Conservation (phyloP, 2,797 vertebrate genomes). For the Bovichtus diacanthus region DNA sequence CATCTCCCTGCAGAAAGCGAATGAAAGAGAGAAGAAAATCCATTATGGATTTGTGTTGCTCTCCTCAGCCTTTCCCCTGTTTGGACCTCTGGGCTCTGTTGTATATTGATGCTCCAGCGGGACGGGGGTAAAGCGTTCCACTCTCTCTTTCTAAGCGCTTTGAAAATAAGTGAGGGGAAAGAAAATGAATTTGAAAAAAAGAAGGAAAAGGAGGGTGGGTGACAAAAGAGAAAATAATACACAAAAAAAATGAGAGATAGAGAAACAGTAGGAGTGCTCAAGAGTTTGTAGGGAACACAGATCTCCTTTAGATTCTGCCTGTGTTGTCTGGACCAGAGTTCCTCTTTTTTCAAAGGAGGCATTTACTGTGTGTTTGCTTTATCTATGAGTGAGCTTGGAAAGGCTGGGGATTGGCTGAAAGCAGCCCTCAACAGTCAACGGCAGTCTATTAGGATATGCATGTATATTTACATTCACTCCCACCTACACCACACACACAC, state of each 20-base stretch:
- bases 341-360: constrained; percentile 31
- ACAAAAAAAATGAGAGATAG: neutral
- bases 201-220: neutral
- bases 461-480: constrained; percentile 27
- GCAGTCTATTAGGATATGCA: constrained; percentile 24
- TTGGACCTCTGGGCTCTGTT: constrained; percentile 72
- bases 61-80: constrained; percentile 71
- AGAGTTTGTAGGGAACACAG: constrained; percentile 6
- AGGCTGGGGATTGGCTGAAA: constrained; percentile 16
- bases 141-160: constrained; percentile 33
- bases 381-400: constrained; percentile 26
- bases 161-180: constrained; percentile 51
- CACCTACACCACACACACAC: neutral
- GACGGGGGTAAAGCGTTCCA: constrained; percentile 21
- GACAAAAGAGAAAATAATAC: neutral
- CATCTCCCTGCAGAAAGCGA: constrained; percentile 60
- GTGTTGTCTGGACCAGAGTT: constrained; percentile 30
- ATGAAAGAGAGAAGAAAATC: constrained; percentile 73
- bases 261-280: constrained; percentile 1
- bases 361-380: constrained; percentile 15
- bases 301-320: constrained; percentile 33
- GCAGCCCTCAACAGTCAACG: constrained; percentile 21
- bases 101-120: constrained; percentile 68
- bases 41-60: constrained; percentile 76
- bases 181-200: constrained; percentile 40